Conservation (phyloP, 2,888 invertebrate genomes). For the Euclidia mi region DNA sequence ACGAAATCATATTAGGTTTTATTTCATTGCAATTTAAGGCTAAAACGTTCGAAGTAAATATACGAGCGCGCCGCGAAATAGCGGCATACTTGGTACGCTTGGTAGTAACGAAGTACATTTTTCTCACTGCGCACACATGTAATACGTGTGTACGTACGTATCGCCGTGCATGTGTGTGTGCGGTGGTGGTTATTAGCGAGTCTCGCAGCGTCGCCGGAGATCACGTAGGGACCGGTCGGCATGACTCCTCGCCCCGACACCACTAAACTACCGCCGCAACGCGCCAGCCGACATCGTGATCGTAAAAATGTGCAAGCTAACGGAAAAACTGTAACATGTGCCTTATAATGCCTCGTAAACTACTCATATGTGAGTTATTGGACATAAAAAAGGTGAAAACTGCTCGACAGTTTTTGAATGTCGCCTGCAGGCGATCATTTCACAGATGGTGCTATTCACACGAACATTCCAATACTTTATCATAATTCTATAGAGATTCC, state of each 20-base stretch:
- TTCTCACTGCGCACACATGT: slow-evolving; percentile 37
- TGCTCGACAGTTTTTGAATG: slow-evolving; percentile 7
- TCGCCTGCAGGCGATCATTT: not conserved
- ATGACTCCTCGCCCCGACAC: slow-evolving; percentile 54
- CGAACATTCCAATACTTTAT: not conserved
- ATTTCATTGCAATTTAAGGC: not conserved
- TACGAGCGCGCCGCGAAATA: slow-evolving; percentile 42
- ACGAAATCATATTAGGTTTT: not conserved
- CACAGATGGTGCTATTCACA: not conserved
- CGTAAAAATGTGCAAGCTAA: slow-evolving; percentile 84
- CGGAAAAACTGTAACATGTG: slow-evolving; percentile 70
- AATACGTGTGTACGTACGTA: slow-evolving; percentile 27
- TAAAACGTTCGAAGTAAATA: slow-evolving; percentile 18
- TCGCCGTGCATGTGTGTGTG: slow-evolving; percentile 45
- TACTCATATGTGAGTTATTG: slow-evolving; percentile 40
- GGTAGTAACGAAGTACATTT: slow-evolving; percentile 54
- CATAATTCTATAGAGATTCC: too few relatives aligned
- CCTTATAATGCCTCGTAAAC: slow-evolving; percentile 51
- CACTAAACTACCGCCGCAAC: slow-evolving; percentile 47
- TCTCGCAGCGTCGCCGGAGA: slow-evolving; percentile 78
- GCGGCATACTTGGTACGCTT: too few relatives aligned
- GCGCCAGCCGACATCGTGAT: slow-evolving; percentile 54
- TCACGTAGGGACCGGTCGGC: slow-evolving; percentile 81
- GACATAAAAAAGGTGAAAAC: slow-evolving; percentile 35
- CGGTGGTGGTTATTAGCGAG: slow-evolving; percentile 70